A percentile compares a stretch with the other conserved stretches of the same genome.
These are phyloP conservation scores for Dinocampus coccinellae DNA, from an alignment of 2,888 invertebrate genomes.

Conservation along the genomic window DNA sequence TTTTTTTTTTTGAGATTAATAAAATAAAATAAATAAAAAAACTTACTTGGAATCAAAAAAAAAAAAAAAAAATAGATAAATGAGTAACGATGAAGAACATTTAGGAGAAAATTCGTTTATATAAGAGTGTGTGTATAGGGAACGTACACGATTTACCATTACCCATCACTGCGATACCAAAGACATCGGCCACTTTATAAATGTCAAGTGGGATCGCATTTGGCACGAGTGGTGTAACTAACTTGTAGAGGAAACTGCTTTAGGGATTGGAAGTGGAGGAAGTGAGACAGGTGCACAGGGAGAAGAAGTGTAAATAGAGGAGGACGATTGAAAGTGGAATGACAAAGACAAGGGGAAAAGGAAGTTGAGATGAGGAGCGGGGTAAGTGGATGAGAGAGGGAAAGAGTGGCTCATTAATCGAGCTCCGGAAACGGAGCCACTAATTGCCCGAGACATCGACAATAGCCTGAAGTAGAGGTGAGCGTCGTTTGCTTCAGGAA, in stretches of 20 bases:
- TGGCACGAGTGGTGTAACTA: slow-evolving; percentile 10
- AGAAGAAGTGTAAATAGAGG: background rate
- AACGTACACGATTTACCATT: background rate
- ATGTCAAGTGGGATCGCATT: slow-evolving; percentile 17
- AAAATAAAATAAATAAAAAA: background rate
- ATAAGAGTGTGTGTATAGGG: background rate
- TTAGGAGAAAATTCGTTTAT: slow-evolving; percentile 7
- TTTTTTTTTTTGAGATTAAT: background rate
- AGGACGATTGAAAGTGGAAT: background rate
- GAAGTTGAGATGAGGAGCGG: no score
- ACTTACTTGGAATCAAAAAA: background rate
- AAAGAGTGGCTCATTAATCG: slow-evolving; percentile 47
- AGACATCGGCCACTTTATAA: slow-evolving; percentile 28
- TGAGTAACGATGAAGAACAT: slow-evolving; percentile 13
- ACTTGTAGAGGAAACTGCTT: slow-evolving; percentile 8
- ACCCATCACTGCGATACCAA: background rate
- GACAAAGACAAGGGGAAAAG: background rate
- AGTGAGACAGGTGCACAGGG: background rate
- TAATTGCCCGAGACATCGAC: slow-evolving; percentile 47
- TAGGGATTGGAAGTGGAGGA: background rate
- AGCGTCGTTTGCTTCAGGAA: slow-evolving; percentile 38
- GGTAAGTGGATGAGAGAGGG: slow-evolving; percentile 1
- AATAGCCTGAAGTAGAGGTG: slow-evolving; percentile 35
- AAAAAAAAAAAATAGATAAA: background rate
- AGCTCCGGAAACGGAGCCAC: slow-evolving; percentile 43